Base-by-base conservation (phyloP, 2,113 vertebrate species). In the Pardalotus punctatus region DNA sequence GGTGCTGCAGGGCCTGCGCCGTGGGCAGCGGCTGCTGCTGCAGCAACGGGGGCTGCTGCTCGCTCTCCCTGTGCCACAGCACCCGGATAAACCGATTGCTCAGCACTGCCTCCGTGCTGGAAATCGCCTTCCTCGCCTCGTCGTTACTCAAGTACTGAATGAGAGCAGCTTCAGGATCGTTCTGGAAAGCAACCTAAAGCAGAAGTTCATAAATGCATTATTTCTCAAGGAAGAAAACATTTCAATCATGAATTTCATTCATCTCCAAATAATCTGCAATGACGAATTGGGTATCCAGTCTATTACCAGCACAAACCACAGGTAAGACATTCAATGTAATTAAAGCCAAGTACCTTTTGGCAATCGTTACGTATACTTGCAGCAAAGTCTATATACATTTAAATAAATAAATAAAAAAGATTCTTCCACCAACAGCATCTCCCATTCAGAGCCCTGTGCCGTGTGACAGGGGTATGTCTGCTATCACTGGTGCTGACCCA, bases 1-100 rank as follows among this genome's bases (percentile, higher is more conserved):
- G 93, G 87, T 98, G 95, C 54, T 97, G 96, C 73, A 98, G 97
- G 47, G 98, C 97, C 53, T 98, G 84, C 2, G 84, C 98, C 12
- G 96, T 57, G 43, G 97, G 90, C 2, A 25, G 84, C 88, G n/a
- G 95, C 21, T 99, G 98, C 21, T 99, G 98, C 94, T 97, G 97
- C 76, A 96, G 97, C 73, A 96, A 86, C 0, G 96, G 69, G 12
- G 89, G 72, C 61, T 88, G 97, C 90, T 94, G 98, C 33, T 98
- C 97, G 20, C 97, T 93, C 85, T 99, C 99, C 20, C 99, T 98
- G 94, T 99, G 99, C 99, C 99, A 99, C 86, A 99, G 98, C 21
- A 99, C 99, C 54, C 99, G 96, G 92, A 99, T 99, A 61, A 99
- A 99, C 11, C 99, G 98, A 86, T 99, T 99, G 96, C 99, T 99